These are phyloP conservation scores for Corythucha ciliata DNA, from an alignment of 2,888 invertebrate species.

Conservation along the genomic window DNA sequence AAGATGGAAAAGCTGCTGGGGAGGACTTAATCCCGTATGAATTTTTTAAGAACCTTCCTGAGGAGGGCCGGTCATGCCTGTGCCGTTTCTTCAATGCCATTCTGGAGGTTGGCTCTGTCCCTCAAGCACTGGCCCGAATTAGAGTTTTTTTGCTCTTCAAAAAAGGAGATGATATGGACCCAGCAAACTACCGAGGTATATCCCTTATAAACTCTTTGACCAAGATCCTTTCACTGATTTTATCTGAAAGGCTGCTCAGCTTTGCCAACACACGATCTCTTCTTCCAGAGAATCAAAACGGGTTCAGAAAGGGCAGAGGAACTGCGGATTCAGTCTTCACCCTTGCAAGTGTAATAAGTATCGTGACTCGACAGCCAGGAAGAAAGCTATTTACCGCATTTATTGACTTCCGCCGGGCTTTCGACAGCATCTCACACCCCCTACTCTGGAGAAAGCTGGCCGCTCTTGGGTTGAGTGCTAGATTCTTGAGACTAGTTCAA, in stretches of 20 bases:
- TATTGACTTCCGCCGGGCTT: slow-evolving; percentile 13
- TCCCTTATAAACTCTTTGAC: slow-evolving; percentile 8
- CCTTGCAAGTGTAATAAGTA: neutral
- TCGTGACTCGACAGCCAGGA: neutral
- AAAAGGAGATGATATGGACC: slow-evolving; percentile 5
- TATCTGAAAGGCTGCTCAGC: neutral
- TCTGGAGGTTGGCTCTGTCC: neutral
- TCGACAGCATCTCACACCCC: slow-evolving; percentile 1
- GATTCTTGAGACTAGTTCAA: neutral
- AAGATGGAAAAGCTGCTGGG: slow-evolving; percentile 12
- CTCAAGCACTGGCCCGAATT: neutral
- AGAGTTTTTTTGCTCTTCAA: slow-evolving; percentile 5
- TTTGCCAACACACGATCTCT: neutral
- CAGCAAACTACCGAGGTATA: slow-evolving; percentile 4
- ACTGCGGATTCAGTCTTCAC: neutral
- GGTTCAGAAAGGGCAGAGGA: slow-evolving; percentile 8
- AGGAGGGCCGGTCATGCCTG: neutral
- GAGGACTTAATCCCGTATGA: slow-evolving; percentile 6
- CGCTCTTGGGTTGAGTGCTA: neutral
- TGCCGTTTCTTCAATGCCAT: slow-evolving; percentile 4
- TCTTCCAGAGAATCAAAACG: slow-evolving; percentile 10
- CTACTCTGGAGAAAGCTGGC: neutral
- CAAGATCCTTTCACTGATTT: slow-evolving; percentile 6
- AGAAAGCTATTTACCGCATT: neutral
- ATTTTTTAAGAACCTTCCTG: slow-evolving; percentile 1